Evolutionary conservation across 2,888 invertebrate species (phyloP).

Genomic region (Chelonus formosanus): DNA sequence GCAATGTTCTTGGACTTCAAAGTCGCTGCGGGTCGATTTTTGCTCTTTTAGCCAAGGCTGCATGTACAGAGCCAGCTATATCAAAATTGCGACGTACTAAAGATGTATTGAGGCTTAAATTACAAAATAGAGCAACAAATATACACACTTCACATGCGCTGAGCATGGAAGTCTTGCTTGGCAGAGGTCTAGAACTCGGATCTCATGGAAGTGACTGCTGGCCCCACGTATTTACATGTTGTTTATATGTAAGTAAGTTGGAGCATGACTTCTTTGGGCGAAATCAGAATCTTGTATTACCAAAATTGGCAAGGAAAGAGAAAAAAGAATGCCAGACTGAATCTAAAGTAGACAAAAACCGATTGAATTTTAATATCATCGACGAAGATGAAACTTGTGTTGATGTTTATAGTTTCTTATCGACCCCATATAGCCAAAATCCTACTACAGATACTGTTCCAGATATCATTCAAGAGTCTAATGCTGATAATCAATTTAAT

Average conservation of each 20-base stretch:
- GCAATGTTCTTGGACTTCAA: slow-evolving; percentile 87
- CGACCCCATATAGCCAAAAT: slow-evolving; percentile 73
- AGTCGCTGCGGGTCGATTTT: slow-evolving; percentile 91
- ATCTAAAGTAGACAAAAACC: slow-evolving; percentile 71
- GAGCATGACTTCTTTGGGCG: slow-evolving; percentile 91
- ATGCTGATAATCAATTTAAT: slow-evolving; percentile 67
- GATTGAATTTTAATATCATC: slow-evolving; percentile 71
- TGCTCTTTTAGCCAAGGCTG: slow-evolving; percentile 85
- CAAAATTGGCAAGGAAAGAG: slow-evolving; percentile 75
- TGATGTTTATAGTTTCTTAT: slow-evolving; percentile 84
- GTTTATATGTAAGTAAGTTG: slow-evolving; percentile 89
- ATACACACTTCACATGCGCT: slow-evolving; percentile 89
- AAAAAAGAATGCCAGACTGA: slow-evolving; percentile 67
- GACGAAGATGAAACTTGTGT: slow-evolving; percentile 82
- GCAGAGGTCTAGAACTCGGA: slow-evolving; percentile 87
- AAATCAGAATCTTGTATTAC: slow-evolving; percentile 75
- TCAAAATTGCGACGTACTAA: slow-evolving; percentile 62
- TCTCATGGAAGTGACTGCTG: slow-evolving; percentile 94
- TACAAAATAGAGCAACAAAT: slow-evolving; percentile 74
- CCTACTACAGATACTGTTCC: slow-evolving; percentile 71
- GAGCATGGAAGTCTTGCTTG: slow-evolving; percentile 90
- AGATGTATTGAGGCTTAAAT: slow-evolving; percentile 59
- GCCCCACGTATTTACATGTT: slow-evolving; percentile 93
- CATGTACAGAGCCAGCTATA: slow-evolving; percentile 76
- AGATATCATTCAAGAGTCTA: slow-evolving; percentile 72